These are phyloP conservation scores for Euplexia lucipara DNA, from an alignment of 2,888 invertebrate genomes.

Conservation along the genomic window DNA sequence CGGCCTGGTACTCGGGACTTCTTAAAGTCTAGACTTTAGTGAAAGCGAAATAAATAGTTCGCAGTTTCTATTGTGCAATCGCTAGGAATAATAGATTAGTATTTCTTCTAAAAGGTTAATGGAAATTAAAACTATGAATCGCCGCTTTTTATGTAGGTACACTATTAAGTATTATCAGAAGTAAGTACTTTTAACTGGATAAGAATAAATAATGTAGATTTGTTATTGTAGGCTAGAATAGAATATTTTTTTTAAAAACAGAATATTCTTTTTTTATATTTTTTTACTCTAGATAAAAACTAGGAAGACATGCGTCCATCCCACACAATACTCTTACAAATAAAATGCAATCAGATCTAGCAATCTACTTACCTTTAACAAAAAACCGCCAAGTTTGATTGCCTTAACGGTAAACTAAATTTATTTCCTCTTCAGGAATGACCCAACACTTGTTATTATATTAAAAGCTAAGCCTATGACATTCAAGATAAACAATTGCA, in stretches of 20 bases:
- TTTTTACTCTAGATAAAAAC: no score
- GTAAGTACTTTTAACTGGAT: no score
- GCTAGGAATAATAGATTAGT: constrained; percentile 3
- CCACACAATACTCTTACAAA: background rate
- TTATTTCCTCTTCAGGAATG: background rate
- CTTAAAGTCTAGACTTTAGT: constrained; percentile 37
- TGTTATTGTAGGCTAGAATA: no score
- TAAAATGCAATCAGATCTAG: constrained; percentile 2
- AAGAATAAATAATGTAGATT: no score
- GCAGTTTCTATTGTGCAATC: constrained; percentile 4
- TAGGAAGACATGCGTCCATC: no score
- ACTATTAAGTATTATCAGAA: no score
- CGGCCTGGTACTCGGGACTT: constrained; percentile 35
- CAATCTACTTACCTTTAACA: background rate
- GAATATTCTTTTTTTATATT: no score
- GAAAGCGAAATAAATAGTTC: constrained; percentile 26
- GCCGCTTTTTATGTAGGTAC: no score
- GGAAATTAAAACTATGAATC: background rate
- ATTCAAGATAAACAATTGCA: constrained; percentile 33
- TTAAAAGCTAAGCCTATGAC: constrained; percentile 13
- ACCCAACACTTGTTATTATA: background rate
- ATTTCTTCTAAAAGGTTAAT: background rate
- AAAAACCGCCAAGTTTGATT: constrained; percentile 4
- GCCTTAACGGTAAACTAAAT: constrained; percentile 28
- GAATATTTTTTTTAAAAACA: no score